Conservation (phyloP, 2,888 invertebrate genomes). For the Anticlea derivata region DNA sequence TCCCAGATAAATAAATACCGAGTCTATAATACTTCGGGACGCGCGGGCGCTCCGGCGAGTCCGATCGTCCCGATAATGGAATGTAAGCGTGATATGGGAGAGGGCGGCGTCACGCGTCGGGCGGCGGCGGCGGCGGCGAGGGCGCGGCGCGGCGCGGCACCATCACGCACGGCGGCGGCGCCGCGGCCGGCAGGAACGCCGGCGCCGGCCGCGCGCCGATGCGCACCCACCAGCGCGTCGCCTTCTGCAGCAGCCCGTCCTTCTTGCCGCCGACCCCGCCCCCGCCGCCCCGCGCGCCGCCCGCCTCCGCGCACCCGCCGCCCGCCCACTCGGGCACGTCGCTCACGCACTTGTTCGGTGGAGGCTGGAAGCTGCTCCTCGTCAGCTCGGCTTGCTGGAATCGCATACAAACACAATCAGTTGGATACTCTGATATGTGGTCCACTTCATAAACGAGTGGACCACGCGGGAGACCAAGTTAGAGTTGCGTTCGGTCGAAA, state of each 20-base stretch:
- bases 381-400: constrained; percentile 87
- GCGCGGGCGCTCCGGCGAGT: constrained; percentile 66
- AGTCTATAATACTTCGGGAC: constrained; percentile 79
- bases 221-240: constrained; percentile 80
- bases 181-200: constrained; percentile 31
- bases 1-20: constrained; percentile 80
- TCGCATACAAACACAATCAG: neutral
- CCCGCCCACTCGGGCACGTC: constrained; percentile 86
- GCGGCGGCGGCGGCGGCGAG: constrained; percentile 48
- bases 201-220: constrained; percentile 67
- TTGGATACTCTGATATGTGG: neutral
- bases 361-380: constrained; percentile 86
- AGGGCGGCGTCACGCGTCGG: constrained; percentile 56
- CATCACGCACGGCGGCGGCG: constrained; percentile 43
- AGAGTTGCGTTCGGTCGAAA: too few relatives aligned
- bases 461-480: too few relatives aligned
- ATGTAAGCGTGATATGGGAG: constrained; percentile 79
- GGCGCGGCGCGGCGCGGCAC: constrained; percentile 56
- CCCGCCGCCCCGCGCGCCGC: constrained; percentile 36
- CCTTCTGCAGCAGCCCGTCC: constrained; percentile 81
- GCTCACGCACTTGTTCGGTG: constrained; percentile 87
- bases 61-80: constrained; percentile 78
- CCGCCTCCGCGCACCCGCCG: constrained; percentile 47
- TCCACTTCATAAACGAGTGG: too few relatives aligned
- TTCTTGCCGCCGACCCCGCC: constrained; percentile 61